Percentiles rank a stretch among this genome's conserved stretches.
Conservation (phyloP, 92 coral and sea anemone species). For the Montipora capitata region DNA sequence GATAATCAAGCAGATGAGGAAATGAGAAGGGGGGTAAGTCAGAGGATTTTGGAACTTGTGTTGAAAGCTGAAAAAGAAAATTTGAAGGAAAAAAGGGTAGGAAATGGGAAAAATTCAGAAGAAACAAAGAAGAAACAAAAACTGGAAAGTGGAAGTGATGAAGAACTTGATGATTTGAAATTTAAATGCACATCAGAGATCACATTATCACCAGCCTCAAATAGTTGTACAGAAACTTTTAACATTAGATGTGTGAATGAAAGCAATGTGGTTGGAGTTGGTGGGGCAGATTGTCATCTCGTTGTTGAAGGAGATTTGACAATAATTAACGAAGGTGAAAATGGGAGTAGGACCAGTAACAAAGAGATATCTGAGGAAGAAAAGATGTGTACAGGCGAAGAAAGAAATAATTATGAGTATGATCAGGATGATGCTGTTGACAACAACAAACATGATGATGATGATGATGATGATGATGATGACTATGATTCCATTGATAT, state of each 20-base stretch:
- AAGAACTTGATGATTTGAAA: background rate
- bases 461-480: background rate
- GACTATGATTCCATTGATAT: background rate
- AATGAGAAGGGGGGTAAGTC: background rate
- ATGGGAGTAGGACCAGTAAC: background rate
- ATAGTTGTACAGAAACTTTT: background rate
- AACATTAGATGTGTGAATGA: background rate
- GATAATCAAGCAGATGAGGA: conserved; percentile 30
- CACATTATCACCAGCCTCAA: background rate
- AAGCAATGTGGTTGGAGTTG: background rate
- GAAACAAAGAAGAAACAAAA: conserved; percentile 13
- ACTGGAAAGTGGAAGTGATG: background rate
- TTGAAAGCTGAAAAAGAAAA: conserved; percentile 25
- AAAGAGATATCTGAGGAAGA: background rate
- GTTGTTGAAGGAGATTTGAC: background rate
- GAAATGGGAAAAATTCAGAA: background rate
- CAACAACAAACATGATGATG: background rate
- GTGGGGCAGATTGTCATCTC: background rate
- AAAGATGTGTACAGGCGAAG: background rate
- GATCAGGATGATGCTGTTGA: background rate
- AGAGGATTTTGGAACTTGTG: conserved; percentile 48
- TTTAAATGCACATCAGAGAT: background rate
- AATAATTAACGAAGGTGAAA: background rate
- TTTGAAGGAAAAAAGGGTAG: background rate
- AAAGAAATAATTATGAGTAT: background rate